Conservation (phyloP, 2,113 vertebrate species). For the Gadus chalcogrammus region DNA sequence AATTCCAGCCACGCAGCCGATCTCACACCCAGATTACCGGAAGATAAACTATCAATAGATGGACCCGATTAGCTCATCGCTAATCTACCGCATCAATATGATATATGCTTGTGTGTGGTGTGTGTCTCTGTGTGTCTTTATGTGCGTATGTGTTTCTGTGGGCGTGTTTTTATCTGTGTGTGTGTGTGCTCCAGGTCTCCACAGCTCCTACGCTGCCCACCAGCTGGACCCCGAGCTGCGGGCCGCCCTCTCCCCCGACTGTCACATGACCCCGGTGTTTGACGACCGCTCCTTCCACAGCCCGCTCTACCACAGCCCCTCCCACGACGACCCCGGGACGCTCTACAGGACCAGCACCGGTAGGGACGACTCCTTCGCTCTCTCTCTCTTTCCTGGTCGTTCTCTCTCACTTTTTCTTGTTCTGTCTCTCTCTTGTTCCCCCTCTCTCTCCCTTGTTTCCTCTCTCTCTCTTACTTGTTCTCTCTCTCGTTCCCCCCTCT, state of each 20-base stretch:
- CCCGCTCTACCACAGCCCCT: conserved; percentile 73
- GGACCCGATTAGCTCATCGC: no score
- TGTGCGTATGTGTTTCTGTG: neutral
- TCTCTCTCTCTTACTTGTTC: no score
- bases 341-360: conserved; percentile 81
- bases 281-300: conserved; percentile 81
- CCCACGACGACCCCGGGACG: conserved; percentile 65
- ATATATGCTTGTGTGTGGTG: no score
- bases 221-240: conserved; percentile 81
- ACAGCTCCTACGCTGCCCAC: conserved; percentile 70
- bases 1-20: no score
- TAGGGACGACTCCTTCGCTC: conserved; percentile 40
- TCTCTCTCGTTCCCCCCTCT: no score
- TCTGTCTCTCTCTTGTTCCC: no score
- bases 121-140: conserved; percentile 3
- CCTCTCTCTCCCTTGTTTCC: no score
- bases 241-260: conserved; percentile 83
- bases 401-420: neutral
- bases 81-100: no score
- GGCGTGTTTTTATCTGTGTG: conserved; percentile 2
- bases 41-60: no score
- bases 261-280: conserved; percentile 92
- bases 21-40: no score
- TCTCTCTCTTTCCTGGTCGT: neutral
- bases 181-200: conserved; percentile 60